A percentile compares a stretch with the other conserved stretches of the same genome.
These are phyloP conservation scores for Hydrozoanthus tunicans DNA, from an alignment of 64 coral and sea anemone genomes.

Conservation along the genomic window DNA sequence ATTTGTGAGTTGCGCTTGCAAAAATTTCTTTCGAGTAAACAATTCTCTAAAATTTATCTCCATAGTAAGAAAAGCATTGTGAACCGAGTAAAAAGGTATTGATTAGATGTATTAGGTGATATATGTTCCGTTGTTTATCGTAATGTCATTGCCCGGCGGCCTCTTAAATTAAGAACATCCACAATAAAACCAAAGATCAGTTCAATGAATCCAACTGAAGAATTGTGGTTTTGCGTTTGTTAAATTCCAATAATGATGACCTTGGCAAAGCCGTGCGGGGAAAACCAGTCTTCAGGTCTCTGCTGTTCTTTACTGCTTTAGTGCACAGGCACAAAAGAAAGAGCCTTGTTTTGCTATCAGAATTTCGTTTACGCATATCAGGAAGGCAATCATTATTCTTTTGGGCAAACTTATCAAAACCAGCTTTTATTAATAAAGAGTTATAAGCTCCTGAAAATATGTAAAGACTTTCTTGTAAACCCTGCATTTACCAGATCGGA, in stretches of 20 bases:
- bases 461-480: neutral
- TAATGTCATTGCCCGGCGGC: no score
- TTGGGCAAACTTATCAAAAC: constrained; percentile 1
- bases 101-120: no score
- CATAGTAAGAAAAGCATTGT: no score
- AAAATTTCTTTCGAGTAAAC: no score
- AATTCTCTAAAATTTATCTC: no score
- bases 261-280: neutral
- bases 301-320: neutral
- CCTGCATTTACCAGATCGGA: no score
- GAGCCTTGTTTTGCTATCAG: neutral
- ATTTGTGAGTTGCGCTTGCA: no score
- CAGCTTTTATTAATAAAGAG: neutral
- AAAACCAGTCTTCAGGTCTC: neutral
- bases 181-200: constrained; percentile 6
- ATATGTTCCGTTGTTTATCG: no score
- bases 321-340: neutral
- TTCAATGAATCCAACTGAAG: neutral
- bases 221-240: neutral
- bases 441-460: neutral
- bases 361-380: neutral
- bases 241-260: neutral
- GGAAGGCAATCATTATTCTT: neutral
- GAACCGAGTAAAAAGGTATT: no score
- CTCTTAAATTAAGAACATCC: constrained; percentile 9